Conservation (phyloP, 92 coral and sea anemone genomes). For the Porites lobata region DNA sequence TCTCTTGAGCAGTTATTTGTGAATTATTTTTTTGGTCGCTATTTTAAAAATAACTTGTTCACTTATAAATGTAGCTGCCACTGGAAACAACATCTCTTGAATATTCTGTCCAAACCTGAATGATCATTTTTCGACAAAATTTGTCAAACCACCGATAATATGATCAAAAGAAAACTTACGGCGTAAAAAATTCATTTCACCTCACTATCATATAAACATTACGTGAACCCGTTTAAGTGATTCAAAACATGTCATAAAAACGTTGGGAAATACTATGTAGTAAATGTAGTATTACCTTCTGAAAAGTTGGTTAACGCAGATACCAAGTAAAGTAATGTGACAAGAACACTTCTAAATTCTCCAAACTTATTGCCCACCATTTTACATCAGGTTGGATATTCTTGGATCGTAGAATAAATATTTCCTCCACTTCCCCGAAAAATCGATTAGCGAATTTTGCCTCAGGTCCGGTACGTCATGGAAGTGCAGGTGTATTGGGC, state of each 20-base stretch:
- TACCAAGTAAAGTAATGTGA: not conserved
- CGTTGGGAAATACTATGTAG: not conserved
- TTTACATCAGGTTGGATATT: not conserved
- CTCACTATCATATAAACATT: too few species aligned
- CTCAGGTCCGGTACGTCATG: not conserved
- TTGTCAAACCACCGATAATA: too few species aligned
- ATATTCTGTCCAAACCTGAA: too few species aligned
- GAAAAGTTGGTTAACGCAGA: not conserved
- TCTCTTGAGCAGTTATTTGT: too few species aligned
- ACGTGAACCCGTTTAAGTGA: not conserved
- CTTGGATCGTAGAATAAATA: not conserved
- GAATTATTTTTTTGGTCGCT: too few species aligned
- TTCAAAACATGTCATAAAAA: not conserved
- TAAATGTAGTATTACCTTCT: constrained; percentile 2
- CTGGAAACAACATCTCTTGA: too few species aligned
- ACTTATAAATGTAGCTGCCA: too few species aligned
- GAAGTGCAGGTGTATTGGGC: too few species aligned
- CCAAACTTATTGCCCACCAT: not conserved
- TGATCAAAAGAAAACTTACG: too few species aligned
- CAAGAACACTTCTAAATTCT: not conserved
- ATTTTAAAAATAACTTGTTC: too few species aligned
- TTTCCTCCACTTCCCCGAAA: not conserved
- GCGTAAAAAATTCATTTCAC: too few species aligned
- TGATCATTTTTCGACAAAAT: too few species aligned
- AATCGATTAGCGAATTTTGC: not conserved